Evolutionary conservation across 2,888 invertebrate species (phyloP).

Genomic region (Anaspis maculata): DNA sequence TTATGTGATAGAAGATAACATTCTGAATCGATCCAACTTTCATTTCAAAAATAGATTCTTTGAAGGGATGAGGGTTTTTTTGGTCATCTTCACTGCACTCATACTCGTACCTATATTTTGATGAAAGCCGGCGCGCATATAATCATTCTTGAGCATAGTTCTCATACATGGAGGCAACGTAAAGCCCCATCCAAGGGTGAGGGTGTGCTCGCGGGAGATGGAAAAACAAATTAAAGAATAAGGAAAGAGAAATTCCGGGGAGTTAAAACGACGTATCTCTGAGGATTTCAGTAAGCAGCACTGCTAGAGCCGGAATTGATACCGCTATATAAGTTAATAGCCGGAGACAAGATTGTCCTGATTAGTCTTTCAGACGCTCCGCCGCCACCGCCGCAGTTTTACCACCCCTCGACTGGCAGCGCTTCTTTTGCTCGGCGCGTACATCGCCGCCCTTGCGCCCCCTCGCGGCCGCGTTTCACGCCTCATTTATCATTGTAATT

Average conservation of each 20-base stretch:
- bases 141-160: too few relatives aligned
- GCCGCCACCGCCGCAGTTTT: conserved; percentile 1
- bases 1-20: too few relatives aligned
- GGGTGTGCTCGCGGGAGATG: neutral
- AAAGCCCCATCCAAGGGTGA: too few relatives aligned
- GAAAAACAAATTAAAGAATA: conserved; percentile 33
- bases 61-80: too few relatives aligned
- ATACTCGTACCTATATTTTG: too few relatives aligned
- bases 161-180: too few relatives aligned
- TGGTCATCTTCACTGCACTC: too few relatives aligned
- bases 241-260: conserved; percentile 28
- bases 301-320: conserved; percentile 38
- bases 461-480: too few relatives aligned
- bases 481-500: conserved; percentile 24
- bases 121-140: too few relatives aligned
- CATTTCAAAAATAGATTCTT: too few relatives aligned
- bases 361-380: conserved; percentile 31
- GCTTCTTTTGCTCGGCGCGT: conserved; percentile 5
- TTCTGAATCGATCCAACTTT: too few relatives aligned
- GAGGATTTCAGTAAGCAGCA: conserved; percentile 26
- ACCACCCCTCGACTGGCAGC: conserved; percentile 7
- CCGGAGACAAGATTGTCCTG: conserved; percentile 42
- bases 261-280: conserved; percentile 30
- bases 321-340: conserved; percentile 45
- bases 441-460: conserved; percentile 11